These are phyloP conservation scores for Cheilosia scutellata DNA, from an alignment of 2,888 invertebrate genomes.

Conservation along the genomic window DNA sequence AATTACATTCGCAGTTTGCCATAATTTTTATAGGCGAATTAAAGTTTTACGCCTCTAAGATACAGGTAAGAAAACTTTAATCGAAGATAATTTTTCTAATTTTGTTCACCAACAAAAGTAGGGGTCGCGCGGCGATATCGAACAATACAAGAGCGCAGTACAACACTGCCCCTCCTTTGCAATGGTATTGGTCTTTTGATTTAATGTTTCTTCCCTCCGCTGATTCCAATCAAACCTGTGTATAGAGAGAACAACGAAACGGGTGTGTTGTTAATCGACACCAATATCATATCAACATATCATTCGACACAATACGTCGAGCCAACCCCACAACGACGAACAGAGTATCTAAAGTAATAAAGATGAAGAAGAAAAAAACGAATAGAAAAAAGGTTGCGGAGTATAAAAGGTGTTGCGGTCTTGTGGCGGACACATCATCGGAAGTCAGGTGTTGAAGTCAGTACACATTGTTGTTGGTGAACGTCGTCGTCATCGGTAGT, in stretches of 20 bases:
- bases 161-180: conserved; percentile 29
- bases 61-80: conserved; percentile 18
- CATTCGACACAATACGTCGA: conserved; percentile 30
- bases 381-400: conserved; percentile 53
- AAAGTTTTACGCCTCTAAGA: conserved; percentile 6
- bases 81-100: conserved; percentile 28
- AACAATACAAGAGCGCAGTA: conserved; percentile 17
- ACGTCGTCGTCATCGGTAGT: conserved; percentile 25
- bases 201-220: conserved; percentile 21
- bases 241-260: conserved; percentile 42
- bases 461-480: conserved; percentile 63
- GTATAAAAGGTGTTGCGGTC: conserved; percentile 71
- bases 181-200: conserved; percentile 34
- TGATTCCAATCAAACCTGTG: conserved; percentile 34
- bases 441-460: conserved; percentile 74
- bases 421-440: conserved; percentile 74
- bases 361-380: conserved; percentile 33
- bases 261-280: conserved; percentile 54
- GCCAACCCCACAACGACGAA: conserved; percentile 28
- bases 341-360: conserved; percentile 48
- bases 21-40: conserved; percentile 17
- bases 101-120: conserved; percentile 61
- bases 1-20: conserved; percentile 15
- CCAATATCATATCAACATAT: conserved; percentile 55
- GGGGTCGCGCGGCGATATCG: conserved; percentile 1